phyloP scores from a whole-genome alignment of 2,113 vertebrate species.

The Bujurquina vittata region DNA sequence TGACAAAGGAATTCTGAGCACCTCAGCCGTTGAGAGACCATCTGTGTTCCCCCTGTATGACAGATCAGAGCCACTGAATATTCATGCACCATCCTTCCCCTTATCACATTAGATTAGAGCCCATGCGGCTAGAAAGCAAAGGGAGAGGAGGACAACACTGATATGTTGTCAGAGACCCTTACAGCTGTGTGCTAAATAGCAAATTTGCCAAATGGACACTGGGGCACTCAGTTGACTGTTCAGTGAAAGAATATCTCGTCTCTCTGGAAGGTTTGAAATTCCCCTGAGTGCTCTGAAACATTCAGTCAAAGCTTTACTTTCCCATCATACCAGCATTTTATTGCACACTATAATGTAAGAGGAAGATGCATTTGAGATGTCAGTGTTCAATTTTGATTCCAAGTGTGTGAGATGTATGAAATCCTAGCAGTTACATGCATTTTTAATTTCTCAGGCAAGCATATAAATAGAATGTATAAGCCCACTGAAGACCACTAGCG shows the following conservation, averaged over 20 bases:
- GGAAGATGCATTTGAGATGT: neutral
- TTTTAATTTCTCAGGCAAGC: neutral
- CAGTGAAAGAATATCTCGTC: constrained; percentile 6
- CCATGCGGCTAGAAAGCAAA: constrained; percentile 72
- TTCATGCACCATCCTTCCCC: constrained; percentile 75
- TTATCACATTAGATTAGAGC: constrained; percentile 81
- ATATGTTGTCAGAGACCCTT: constrained; percentile 73
- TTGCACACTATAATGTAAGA: neutral
- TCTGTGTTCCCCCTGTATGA: constrained; percentile 76
- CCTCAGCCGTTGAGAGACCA: constrained; percentile 78
- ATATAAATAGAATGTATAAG: neutral
- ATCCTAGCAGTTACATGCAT: neutral
- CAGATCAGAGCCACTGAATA: constrained; percentile 79
- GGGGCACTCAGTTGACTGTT: constrained; percentile 9
- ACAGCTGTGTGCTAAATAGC: constrained; percentile 74
- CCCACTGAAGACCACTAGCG: neutral
- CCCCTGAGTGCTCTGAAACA: neutral
- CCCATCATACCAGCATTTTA: neutral
- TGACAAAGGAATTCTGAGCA: constrained; percentile 61
- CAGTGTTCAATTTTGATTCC: neutral
- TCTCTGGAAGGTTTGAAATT: neutral
- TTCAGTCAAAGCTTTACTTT: neutral
- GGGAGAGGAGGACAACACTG: constrained; percentile 72
- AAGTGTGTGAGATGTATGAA: neutral
- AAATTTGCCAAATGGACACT: constrained; percentile 61